Evolutionary conservation across 2,113 vertebrate species (phyloP).

Genomic region (Procavia capensis): DNA sequence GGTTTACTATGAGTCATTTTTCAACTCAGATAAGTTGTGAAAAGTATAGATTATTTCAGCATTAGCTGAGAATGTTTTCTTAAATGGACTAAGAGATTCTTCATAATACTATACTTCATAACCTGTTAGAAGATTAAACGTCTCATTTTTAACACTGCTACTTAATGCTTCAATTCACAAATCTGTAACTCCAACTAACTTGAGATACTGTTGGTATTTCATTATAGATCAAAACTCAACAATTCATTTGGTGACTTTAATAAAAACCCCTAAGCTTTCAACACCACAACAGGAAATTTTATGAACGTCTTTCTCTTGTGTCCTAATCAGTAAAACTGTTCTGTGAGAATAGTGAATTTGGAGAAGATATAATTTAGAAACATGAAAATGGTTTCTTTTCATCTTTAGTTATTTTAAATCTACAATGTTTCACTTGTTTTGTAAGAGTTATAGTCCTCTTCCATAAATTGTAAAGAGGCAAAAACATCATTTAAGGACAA

Average conservation of each 20-base stretch:
- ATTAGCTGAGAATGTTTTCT: background rate
- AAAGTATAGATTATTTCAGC: background rate
- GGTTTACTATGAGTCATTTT: background rate
- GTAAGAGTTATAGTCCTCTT: background rate
- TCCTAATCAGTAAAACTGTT: background rate
- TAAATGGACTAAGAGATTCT: background rate
- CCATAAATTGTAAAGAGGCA: background rate
- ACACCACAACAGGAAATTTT: background rate
- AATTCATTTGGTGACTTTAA: background rate
- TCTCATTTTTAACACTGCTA: background rate
- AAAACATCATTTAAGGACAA: background rate
- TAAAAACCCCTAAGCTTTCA: background rate
- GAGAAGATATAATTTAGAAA: background rate
- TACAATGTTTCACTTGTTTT: background rate
- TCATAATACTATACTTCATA: slow-evolving; percentile 3
- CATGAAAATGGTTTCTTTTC: background rate
- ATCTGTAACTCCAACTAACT: background rate
- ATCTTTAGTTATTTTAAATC: background rate
- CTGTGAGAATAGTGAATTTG: background rate
- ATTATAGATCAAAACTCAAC: background rate
- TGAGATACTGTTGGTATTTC: background rate
- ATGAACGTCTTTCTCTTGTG: background rate
- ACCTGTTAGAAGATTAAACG: background rate
- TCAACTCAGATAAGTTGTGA: slow-evolving; percentile 24
- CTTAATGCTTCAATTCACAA: background rate